phyloP scores from a whole-genome alignment of 2,797 vertebrate species.

The Gallinago stenura region DNA sequence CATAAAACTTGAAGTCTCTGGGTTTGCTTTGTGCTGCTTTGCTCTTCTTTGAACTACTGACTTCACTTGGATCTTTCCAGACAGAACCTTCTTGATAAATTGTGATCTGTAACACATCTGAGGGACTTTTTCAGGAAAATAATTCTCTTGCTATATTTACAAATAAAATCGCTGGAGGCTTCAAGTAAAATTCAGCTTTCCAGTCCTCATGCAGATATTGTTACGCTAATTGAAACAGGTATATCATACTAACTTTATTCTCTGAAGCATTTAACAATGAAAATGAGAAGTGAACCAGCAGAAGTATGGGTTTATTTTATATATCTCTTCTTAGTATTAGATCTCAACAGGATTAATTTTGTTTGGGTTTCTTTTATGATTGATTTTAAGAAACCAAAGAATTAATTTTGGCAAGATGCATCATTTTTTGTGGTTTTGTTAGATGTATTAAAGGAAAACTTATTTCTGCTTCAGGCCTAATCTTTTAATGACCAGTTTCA shows the following conservation, averaged over 20 bases:
- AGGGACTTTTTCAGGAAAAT: background rate
- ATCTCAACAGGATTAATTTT: background rate
- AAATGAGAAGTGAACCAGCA: background rate
- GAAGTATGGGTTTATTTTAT: background rate
- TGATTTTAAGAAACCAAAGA: background rate
- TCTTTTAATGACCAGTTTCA: background rate
- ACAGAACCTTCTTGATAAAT: background rate
- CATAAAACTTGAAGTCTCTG: background rate
- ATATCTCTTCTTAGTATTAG: background rate
- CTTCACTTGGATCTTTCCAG: background rate
- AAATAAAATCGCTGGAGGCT: background rate
- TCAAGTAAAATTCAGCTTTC: background rate
- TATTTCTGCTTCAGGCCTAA: background rate
- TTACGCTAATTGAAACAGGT: background rate
- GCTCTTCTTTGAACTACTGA: background rate
- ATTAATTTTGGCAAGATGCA: background rate
- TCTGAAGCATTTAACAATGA: background rate
- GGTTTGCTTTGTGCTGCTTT: background rate
- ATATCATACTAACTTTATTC: background rate
- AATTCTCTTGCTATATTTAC: background rate
- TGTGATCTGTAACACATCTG: background rate
- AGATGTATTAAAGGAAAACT: background rate
- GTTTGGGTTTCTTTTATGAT: background rate
- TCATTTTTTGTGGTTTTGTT: background rate
- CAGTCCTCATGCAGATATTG: background rate